Percentiles rank a stretch among this genome's conserved stretches.
These are phyloP conservation scores for Nematopogon swammerdamellus DNA, from an alignment of 2,888 invertebrate species.

Conservation along the genomic window DNA sequence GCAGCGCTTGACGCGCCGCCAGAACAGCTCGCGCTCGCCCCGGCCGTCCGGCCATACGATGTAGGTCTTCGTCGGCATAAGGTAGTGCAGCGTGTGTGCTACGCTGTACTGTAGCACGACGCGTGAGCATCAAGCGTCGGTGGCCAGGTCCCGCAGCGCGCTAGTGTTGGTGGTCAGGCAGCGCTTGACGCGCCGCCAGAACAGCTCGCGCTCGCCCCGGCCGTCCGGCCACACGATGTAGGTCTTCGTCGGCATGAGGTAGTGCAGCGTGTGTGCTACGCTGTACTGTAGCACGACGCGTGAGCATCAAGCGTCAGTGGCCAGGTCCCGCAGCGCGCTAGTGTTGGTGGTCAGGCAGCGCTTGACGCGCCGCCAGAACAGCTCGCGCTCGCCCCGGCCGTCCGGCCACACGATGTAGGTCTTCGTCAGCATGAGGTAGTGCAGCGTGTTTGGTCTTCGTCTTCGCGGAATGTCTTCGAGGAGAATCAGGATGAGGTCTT, in stretches of 20 bases:
- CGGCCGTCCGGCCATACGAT: constrained; percentile 60
- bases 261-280: constrained; percentile 61
- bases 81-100: constrained; percentile 61
- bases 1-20: constrained; percentile 40
- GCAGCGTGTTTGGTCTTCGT: constrained; percentile 59
- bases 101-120: constrained; percentile 56
- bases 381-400: constrained; percentile 20
- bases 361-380: constrained; percentile 45
- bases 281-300: constrained; percentile 55
- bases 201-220: constrained; percentile 23
- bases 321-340: not conserved
- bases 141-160: not conserved
- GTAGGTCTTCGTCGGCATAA: constrained; percentile 68
- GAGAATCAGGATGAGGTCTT: constrained; percentile 61
- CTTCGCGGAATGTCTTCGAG: constrained; percentile 61
- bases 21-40: constrained; percentile 29
- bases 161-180: constrained; percentile 16
- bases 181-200: constrained; percentile 45
- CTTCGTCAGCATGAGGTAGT: constrained; percentile 65
- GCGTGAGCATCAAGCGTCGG: not conserved
- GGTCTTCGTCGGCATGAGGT: constrained; percentile 65
- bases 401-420: constrained; percentile 68
- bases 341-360: constrained; percentile 21
- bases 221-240: constrained; percentile 65
- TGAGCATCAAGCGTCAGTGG: not conserved